Evolutionary conservation across 2,113 vertebrate genomes (phyloP), one percentile per base, ranked within the genome.

Genomic region (Anoura caudifer): DNA sequence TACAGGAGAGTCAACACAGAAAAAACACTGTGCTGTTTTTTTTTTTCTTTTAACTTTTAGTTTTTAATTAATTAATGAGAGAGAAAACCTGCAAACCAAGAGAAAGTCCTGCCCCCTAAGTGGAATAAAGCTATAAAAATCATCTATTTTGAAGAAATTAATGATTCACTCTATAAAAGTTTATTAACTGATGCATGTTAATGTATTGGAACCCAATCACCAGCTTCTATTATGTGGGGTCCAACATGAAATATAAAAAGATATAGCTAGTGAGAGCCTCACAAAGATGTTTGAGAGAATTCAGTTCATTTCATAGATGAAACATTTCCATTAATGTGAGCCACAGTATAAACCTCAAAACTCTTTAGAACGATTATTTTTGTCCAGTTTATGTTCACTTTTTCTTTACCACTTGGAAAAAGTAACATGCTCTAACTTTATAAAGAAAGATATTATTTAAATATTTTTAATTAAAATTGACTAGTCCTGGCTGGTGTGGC

Each of bases 121-220:
- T 88, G 47, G 79, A 84, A 20, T 38, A 67, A 76, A 96, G 81
- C 36, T 79, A 59, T 95, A 90, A 65, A 86, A 79, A 47, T 17
- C 20, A 95, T 89, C 63, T 90, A 47, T 94, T 95, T 70, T 38
- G 73, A 85, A 91, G 15, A 89, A 97, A 86, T 61, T 92, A 93
- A 95, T 50, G 47, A 36, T 33, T 41, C 17, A 90, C 83, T 52
- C 54, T 38, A 43, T 76, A 80, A 43, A 91, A 43, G 61, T 73
- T 83, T 94, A 47, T 59, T 94, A 94, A 67, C 31, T 83, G 61
- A 77, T 81, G 19, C 12, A 92, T 63, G 38, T 33, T 94, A 89
- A 76, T 70, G 14, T 91, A 85, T 93, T 63, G 38, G 20, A 95
- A 11, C 20, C 33, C 50, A 82, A 33, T 90, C 61, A 56, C 4